phyloP scores from a whole-genome alignment of 2,888 invertebrate genomes.

The Hirtodrosophila histrioides region DNA sequence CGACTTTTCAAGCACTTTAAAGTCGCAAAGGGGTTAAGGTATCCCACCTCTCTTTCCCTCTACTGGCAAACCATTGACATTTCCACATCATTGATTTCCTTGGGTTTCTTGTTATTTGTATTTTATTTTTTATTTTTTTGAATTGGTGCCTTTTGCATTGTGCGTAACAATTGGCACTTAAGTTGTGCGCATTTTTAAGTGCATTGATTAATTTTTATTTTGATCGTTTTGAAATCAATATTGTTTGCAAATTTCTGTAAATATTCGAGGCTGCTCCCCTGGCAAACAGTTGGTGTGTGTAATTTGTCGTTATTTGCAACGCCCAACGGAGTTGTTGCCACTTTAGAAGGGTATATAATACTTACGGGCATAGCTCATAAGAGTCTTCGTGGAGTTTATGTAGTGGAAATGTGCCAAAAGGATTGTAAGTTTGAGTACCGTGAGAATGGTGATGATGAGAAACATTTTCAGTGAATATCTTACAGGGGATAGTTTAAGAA shows the following conservation, averaged over 20 bases:
- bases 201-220: slow-evolving; percentile 81
- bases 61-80: slow-evolving; percentile 54
- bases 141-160: slow-evolving; percentile 59
- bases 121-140: slow-evolving; percentile 30
- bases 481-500: neutral
- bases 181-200: slow-evolving; percentile 63
- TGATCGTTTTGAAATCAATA: slow-evolving; percentile 78
- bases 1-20: slow-evolving; percentile 73
- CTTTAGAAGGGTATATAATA: slow-evolving; percentile 35
- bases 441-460: slow-evolving; percentile 47
- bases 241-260: slow-evolving; percentile 76
- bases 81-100: slow-evolving; percentile 73
- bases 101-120: slow-evolving; percentile 36
- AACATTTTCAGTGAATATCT: neutral
- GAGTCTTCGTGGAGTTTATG: slow-evolving; percentile 52
- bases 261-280: slow-evolving; percentile 39
- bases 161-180: slow-evolving; percentile 63
- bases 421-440: slow-evolving; percentile 40
- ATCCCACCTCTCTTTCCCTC: slow-evolving; percentile 3
- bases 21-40: slow-evolving; percentile 47
- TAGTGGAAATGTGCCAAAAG: slow-evolving; percentile 64
- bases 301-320: slow-evolving; percentile 69
- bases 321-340: slow-evolving; percentile 53
- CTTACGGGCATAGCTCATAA: slow-evolving; percentile 2
- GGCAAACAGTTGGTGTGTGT: slow-evolving; percentile 69